A percentile compares a stretch with the other conserved stretches of the same genome.
Evolutionary conservation across 2,113 vertebrate genomes (phyloP).

Genomic region (Pseudolaguvia tuberculata): DNA sequence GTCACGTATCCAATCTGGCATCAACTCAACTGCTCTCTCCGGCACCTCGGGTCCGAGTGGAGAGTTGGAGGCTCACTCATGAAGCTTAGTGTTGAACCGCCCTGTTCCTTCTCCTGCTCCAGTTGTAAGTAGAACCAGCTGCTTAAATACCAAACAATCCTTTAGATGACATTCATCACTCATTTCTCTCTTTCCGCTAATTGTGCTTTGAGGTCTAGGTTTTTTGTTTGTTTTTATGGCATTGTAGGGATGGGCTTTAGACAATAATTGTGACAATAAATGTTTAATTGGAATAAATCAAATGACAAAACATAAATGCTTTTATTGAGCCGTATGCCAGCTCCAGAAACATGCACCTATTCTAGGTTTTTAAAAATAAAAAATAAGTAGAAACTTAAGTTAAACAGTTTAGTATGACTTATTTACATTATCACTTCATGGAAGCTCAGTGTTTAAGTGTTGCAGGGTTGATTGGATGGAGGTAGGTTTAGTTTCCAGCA

Average conservation of each 20-base stretch:
- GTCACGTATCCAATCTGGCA: conserved; percentile 26
- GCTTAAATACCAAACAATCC: background rate
- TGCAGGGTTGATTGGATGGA: too few relatives aligned
- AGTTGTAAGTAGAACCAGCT: conserved; percentile 37
- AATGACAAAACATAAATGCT: too few relatives aligned
- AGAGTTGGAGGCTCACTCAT: background rate
- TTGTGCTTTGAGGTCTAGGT: background rate
- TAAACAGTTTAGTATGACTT: background rate
- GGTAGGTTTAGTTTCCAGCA: too few relatives aligned
- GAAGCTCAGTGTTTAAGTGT: too few relatives aligned
- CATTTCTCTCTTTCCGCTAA: background rate
- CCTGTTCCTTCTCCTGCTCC: conserved; percentile 35
- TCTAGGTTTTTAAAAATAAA: too few relatives aligned
- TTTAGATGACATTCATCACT: background rate
- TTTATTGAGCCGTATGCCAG: too few relatives aligned
- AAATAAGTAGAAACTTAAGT: background rate
- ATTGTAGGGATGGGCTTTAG: too few relatives aligned
- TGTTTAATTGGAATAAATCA: background rate
- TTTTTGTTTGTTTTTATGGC: too few relatives aligned
- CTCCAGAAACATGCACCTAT: background rate
- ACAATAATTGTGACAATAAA: background rate
- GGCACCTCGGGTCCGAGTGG: background rate
- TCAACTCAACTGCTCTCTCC: conserved; percentile 27
- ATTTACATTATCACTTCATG: background rate
- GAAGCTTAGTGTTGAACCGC: conserved; percentile 31